These are phyloP conservation scores for Ephialtes manifestator DNA, from an alignment of 2,888 invertebrate genomes.

Conservation along the genomic window DNA sequence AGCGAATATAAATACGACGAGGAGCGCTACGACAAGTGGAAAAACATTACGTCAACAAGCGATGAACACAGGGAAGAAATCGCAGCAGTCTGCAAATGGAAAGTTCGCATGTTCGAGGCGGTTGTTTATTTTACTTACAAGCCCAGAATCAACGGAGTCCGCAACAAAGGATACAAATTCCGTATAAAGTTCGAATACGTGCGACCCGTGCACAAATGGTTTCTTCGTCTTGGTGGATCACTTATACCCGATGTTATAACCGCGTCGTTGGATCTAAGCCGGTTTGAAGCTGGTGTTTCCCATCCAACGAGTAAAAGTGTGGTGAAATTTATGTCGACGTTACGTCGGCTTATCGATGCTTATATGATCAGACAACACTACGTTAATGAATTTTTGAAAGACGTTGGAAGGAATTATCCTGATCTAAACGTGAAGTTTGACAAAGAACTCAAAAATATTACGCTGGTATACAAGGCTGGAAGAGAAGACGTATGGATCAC, in stretches of 20 bases:
- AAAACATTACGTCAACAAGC: conserved; percentile 3
- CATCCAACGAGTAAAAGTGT: conserved; percentile 45
- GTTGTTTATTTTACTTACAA: conserved; percentile 50
- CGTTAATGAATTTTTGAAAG: conserved; percentile 39
- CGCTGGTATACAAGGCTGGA: conserved; percentile 10
- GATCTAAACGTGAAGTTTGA: conserved; percentile 40
- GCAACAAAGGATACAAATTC: conserved; percentile 20
- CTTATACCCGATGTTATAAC: conserved; percentile 39
- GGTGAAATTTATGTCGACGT: neutral
- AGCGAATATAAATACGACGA: neutral
- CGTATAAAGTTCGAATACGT: conserved; percentile 53
- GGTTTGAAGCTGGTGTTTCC: neutral
- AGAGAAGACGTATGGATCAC: conserved; percentile 29
- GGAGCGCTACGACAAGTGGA: conserved; percentile 40
- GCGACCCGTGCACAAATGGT: conserved; percentile 56
- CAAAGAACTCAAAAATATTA: conserved; percentile 7
- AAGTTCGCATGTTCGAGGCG: conserved; percentile 28
- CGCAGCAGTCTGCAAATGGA: conserved; percentile 32
- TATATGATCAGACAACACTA: conserved; percentile 44
- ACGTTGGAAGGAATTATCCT: conserved; percentile 31
- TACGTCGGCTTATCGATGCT: conserved; percentile 17
- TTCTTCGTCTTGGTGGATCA: conserved; percentile 36
- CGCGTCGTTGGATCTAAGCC: neutral
- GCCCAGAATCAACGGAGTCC: conserved; percentile 42
- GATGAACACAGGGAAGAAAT: neutral